Conservation (phyloP, 1,140 invertebrate genomes). For the Helicorthomorpha holstii region DNA sequence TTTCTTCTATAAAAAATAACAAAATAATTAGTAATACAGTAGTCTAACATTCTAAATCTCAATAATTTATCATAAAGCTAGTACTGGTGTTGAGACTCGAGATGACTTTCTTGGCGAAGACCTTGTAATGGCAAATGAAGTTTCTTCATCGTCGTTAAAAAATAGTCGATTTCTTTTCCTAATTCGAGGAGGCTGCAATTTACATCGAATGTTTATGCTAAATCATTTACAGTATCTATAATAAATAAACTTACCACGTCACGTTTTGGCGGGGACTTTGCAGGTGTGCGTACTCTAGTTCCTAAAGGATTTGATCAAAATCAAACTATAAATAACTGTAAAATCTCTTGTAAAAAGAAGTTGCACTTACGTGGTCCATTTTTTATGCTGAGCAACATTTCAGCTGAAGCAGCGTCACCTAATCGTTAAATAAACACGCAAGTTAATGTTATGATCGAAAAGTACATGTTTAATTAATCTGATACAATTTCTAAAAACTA, state of each 20-base stretch:
- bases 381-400: conserved; percentile 33
- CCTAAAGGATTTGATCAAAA: conserved; percentile 39
- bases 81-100: conserved; percentile 11
- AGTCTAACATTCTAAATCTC: neutral
- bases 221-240: neutral
- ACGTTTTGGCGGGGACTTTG: conserved; percentile 36
- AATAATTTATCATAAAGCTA: conserved; percentile 8
- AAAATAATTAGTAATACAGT: conserved; percentile 14
- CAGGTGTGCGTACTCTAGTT: conserved; percentile 50
- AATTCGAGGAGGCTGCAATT: conserved; percentile 52
- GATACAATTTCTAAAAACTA: neutral
- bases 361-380: conserved; percentile 21
- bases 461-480: neutral
- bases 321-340: conserved; percentile 25
- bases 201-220: conserved; percentile 1
- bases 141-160: conserved; percentile 61
- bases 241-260: conserved; percentile 10
- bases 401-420: conserved; percentile 21
- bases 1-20: conserved; percentile 5
- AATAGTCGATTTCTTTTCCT: conserved; percentile 78
- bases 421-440: neutral
- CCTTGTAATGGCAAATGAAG: conserved; percentile 13
- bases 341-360: conserved; percentile 18
- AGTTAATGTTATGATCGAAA: neutral
- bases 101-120: conserved; percentile 22